phyloP scores from a whole-genome alignment of 1,140 invertebrate species.

The Oryctes rhinoceros region DNA sequence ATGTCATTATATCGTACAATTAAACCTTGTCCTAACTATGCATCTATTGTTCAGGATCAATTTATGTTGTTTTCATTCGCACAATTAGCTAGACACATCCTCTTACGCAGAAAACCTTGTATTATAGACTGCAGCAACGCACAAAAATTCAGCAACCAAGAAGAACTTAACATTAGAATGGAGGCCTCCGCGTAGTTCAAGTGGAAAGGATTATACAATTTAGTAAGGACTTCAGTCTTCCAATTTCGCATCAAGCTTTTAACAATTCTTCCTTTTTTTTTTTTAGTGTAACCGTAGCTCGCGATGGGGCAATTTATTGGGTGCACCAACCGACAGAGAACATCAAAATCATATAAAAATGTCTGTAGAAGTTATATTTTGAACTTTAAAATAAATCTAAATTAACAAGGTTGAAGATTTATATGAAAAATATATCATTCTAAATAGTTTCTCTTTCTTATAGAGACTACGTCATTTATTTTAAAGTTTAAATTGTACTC shows the following conservation, averaged over 20 bases:
- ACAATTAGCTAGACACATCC: too few relatives aligned
- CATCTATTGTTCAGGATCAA: too few relatives aligned
- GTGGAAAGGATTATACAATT: slow-evolving; percentile 27
- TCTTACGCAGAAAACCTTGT: too few relatives aligned
- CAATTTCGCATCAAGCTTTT: background rate
- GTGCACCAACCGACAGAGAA: slow-evolving; percentile 32
- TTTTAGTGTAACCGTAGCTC: slow-evolving; percentile 34
- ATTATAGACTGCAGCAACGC: slow-evolving; percentile 29
- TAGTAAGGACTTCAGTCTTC: slow-evolving; percentile 16
- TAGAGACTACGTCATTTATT: too few relatives aligned
- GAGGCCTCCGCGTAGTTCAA: slow-evolving; percentile 11
- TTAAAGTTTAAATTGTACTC: too few relatives aligned
- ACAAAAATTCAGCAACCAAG: slow-evolving; percentile 37
- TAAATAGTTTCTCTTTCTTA: too few relatives aligned
- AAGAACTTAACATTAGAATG: slow-evolving; percentile 33
- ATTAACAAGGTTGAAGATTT: too few relatives aligned
- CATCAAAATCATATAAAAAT: slow-evolving; percentile 17
- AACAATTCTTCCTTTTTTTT: slow-evolving; percentile 15
- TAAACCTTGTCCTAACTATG: too few relatives aligned
- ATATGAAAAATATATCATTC: too few relatives aligned
- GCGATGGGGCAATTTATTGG: slow-evolving; percentile 31
- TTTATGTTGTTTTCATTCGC: too few relatives aligned
- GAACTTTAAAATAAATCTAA: too few relatives aligned
- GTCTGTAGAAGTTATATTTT: background rate
- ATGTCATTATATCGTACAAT: too few relatives aligned